Percentiles rank a stretch among this genome's conserved stretches.
These are phyloP conservation scores for Conger conger DNA, from an alignment of 2,113 vertebrate genomes.

Conservation along the genomic window DNA sequence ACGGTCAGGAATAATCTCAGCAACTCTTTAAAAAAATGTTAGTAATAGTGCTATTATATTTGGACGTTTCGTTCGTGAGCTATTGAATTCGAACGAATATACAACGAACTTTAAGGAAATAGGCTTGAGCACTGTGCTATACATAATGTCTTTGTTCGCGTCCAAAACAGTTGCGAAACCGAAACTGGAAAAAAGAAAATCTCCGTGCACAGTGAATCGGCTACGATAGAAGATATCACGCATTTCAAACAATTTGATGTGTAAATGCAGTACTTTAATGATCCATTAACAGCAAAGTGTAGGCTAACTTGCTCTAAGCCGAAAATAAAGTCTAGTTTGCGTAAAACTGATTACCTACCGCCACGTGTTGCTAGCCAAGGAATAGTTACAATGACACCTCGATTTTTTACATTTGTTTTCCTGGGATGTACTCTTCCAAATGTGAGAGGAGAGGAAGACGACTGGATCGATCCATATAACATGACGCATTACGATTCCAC, in stretches of 20 bases:
- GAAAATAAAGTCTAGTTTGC: neutral
- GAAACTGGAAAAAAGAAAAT: neutral
- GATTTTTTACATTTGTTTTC: neutral
- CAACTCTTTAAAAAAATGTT: too few species aligned
- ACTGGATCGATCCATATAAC: slow-evolving; percentile 14
- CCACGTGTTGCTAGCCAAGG: neutral
- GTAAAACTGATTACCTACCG: too few species aligned
- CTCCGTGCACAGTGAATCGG: neutral
- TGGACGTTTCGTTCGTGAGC: too few species aligned
- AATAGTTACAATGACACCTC: neutral
- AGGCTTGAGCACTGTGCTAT: too few species aligned
- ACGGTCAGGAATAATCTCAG: neutral
- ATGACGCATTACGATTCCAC: slow-evolving; percentile 5
- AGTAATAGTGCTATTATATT: too few species aligned
- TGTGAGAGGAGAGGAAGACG: neutral
- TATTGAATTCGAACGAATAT: too few species aligned
- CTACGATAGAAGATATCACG: neutral
- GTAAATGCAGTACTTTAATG: too few species aligned
- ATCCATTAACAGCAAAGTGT: too few species aligned
- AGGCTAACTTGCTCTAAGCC: neutral
- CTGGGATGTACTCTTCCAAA: neutral
- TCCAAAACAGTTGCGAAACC: neutral
- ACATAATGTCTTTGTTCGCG: neutral
- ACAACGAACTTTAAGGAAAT: too few species aligned
- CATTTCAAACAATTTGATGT: neutral